Evolutionary conservation across 2,113 vertebrate species (phyloP).

Genomic region (Polyodon spathula): DNA sequence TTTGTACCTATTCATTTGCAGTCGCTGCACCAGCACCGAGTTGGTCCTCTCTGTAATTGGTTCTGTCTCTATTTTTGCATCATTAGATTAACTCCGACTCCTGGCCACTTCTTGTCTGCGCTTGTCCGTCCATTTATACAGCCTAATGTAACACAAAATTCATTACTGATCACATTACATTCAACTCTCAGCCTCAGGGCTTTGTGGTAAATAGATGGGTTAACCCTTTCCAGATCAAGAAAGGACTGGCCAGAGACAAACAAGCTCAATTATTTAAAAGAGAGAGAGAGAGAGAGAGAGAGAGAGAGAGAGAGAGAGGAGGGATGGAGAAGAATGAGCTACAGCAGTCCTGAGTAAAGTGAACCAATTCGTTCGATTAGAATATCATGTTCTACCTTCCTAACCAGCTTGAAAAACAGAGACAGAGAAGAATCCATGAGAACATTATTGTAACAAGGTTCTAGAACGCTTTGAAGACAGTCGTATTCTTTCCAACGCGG

Average conservation of each 20-base stretch:
- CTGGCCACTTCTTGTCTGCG: slow-evolving; percentile 92
- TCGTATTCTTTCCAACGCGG: no score
- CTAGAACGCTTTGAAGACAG: no score
- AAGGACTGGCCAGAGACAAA: slow-evolving; percentile 11
- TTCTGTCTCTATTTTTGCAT: slow-evolving; percentile 89
- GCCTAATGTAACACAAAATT: slow-evolving; percentile 99
- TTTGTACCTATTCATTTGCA: slow-evolving; percentile 89
- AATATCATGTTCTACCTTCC: no score
- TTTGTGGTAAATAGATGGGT: slow-evolving; percentile 78
- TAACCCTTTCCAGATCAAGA: slow-evolving; percentile 58
- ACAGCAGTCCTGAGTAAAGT: no score
- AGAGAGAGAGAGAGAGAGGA: slow-evolving; percentile 17
- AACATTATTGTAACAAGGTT: no score
- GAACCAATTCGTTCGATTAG: no score
- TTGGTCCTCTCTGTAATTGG: slow-evolving; percentile 84
- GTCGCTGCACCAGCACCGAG: slow-evolving; percentile 80
- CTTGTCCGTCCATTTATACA: slow-evolving; percentile 82
- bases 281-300: slow-evolving; percentile 34
- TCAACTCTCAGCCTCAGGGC: slow-evolving; percentile 75
- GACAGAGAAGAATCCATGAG: slow-evolving; percentile 13
- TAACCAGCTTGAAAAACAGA: slow-evolving; percentile 1
- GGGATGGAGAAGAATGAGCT: slow-evolving; percentile 13
- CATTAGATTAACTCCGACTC: slow-evolving; percentile 98
- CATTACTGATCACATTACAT: slow-evolving; percentile 99
- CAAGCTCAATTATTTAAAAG: slow-evolving; percentile 20